Base-by-base conservation (phyloP, 2,113 vertebrate species). In the Anarrhichthys ocellatus region DNA sequence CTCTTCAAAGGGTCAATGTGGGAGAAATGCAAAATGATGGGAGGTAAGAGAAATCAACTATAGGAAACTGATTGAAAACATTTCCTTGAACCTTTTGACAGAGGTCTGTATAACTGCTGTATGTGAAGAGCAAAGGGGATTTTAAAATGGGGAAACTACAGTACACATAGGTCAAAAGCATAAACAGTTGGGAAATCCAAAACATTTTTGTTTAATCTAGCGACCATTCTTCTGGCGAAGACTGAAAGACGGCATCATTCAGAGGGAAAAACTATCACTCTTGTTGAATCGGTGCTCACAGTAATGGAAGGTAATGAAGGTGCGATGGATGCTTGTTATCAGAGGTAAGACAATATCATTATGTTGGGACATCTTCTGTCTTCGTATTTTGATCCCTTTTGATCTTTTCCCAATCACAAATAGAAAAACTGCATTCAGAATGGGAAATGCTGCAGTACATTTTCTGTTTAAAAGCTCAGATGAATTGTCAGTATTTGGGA, bases 1-100 rank as follows among this genome's bases (percentile, higher is more conserved):
- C 88, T 88, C 78, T 80, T 92, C 75, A 92, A 80, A 71, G 71
- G 78, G 77, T 88, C 83, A 79, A 66, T 69, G 61, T 56, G 54
- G 40, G 66, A 82, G 61, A 71, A 66, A 78, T 69, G 11, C 9
- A 73, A 67, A 80, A 76, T 78, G 36, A 91, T 79, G 73, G 66
- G 78, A 86, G 58, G 44, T 68, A 71, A 24, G 77, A 17, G 54
- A 79, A 86, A 85, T 83, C 61, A 76, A 61, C 79, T 71, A 52
- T 17, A 77, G 59, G n/a, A 77, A 38, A 69, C 36, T 83, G 70
- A 85, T 69, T 73, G 71, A 89, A 88, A 90, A 74, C 50, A 77
- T 87, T 88, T 88, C 20, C 87, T 84, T 78, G 68, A 83, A 75
- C 52, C 77, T 34, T 13, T 74, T 90, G 76, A 80, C 85, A 65